Evolutionary conservation across 2,113 vertebrate genomes (phyloP), one percentile per base, ranked within the genome.

Genomic region (Symphodus melops): DNA sequence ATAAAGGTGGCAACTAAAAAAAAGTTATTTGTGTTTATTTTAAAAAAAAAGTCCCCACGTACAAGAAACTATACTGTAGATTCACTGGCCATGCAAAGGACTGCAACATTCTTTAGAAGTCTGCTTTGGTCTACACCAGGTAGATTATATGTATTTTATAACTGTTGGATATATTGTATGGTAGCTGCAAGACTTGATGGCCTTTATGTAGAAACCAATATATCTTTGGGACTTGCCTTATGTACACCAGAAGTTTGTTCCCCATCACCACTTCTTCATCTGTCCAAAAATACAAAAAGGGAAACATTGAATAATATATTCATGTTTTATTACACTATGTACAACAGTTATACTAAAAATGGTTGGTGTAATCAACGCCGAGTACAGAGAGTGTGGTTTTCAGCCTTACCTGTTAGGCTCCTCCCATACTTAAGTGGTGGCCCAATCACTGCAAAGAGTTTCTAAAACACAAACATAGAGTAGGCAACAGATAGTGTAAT

Each of bases 161-260:
- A 33, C 28, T 33, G 4, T 33, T 0, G 28, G 28, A 33, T 33
- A 3, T 14, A 28, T n/a, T 41, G 17, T 56, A 23, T 16, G 12
- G 12, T 4, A 46, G 41, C 25, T 62, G 11, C 23, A 82, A 1
- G 2, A 16, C 8, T 17, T 4, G 7, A 13, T 46, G 20, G 17
- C 54, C 37, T 58, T 12, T 37, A 44, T 49, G 21, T 13, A 17
- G 46, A 13, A 52, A 11, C 2, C 1, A 13, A 5, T 17, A 14
- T 3, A 19, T 39, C 10, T 17, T 9, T 56, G 16, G 13, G 10
- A 60, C 19, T 81, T 91, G 98, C 98, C 98, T 99, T 76, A 99
- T 98, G 86, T 99, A 99, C 1, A 99, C 98, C 11, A 99, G 94
- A 42, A 99, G 94, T 84, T 99, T 99, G 91, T 99, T 99, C 57